phyloP scores from a whole-genome alignment of 2,797 vertebrate genomes.

The Glyptemys insculpta region DNA sequence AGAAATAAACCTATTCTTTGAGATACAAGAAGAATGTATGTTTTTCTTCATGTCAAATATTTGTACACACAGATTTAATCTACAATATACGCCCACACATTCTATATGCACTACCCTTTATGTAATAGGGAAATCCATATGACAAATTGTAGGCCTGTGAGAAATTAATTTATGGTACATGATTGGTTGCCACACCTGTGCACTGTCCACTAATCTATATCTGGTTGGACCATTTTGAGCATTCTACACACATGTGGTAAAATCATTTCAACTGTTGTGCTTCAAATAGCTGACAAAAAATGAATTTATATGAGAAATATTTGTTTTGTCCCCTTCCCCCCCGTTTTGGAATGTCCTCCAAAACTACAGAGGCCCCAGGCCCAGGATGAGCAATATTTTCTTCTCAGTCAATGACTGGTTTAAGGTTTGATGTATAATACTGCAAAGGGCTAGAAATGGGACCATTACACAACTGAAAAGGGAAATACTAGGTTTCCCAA shows the following conservation, averaged over 20 bases:
- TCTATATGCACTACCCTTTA: background rate
- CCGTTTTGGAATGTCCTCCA: background rate
- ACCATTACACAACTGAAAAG: background rate
- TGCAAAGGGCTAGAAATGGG: background rate
- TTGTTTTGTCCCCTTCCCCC: background rate
- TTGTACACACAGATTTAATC: background rate
- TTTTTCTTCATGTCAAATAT: background rate
- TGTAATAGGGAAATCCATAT: background rate
- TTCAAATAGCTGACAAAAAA: background rate
- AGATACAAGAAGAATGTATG: background rate
- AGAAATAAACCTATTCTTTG: background rate
- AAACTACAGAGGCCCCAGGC: background rate
- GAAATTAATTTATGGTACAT: background rate
- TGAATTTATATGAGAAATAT: background rate
- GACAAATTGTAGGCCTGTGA: background rate
- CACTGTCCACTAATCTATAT: background rate
- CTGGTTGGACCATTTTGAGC: background rate
- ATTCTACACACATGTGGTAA: background rate
- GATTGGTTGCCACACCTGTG: accelerated
- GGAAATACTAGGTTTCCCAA: slow-evolving; percentile 2
- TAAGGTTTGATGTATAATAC: background rate
- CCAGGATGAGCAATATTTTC: background rate
- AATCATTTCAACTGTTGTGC: background rate
- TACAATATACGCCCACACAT: background rate
- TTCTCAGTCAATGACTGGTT: background rate